These are phyloP conservation scores for Caenorhabditis uteleia DNA, from an alignment of 2,888 invertebrate genomes.

Conservation along the genomic window DNA sequence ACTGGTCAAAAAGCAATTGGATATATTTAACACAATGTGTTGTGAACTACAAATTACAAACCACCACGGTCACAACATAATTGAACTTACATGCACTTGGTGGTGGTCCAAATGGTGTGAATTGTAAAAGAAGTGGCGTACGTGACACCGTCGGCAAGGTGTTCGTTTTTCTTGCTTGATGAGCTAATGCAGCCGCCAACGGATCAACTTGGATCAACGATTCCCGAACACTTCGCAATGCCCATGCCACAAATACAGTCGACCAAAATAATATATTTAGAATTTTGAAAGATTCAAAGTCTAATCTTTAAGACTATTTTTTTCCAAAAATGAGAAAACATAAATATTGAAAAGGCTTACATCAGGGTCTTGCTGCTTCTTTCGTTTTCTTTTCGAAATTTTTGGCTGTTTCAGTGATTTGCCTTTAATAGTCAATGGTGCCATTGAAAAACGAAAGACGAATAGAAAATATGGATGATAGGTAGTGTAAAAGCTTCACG, in stretches of 20 bases:
- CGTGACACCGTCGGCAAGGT: slow-evolving; percentile 44
- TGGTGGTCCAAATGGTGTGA: slow-evolving; percentile 54
- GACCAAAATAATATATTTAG: slow-evolving; percentile 34
- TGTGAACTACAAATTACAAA: too few relatives aligned
- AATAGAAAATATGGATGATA: too few relatives aligned
- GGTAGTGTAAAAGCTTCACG: slow-evolving; percentile 5
- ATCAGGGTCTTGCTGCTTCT: slow-evolving; percentile 34
- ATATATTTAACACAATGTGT: too few relatives aligned
- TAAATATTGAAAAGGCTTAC: slow-evolving; percentile 17
- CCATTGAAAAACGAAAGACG: not conserved
- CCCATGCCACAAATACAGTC: slow-evolving; percentile 58
- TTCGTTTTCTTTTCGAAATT: slow-evolving; percentile 14
- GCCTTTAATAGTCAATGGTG: not conserved
- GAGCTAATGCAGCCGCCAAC: slow-evolving; percentile 52
- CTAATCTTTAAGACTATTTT: not conserved
- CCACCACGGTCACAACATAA: not conserved
- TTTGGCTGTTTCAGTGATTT: not conserved
- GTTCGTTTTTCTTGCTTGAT: slow-evolving; percentile 38
- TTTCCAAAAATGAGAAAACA: slow-evolving; percentile 1
- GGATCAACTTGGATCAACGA: slow-evolving; percentile 57
- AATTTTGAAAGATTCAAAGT: too few relatives aligned
- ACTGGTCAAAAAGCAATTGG: not conserved
- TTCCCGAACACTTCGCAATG: slow-evolving; percentile 55
- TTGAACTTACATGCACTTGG: slow-evolving; percentile 38
- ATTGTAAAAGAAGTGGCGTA: slow-evolving; percentile 56